Percentiles rank a stretch among this genome's conserved stretches.
phyloP scores from a whole-genome alignment of 2,113 vertebrate genomes.

The Tylochromis polylepis region DNA sequence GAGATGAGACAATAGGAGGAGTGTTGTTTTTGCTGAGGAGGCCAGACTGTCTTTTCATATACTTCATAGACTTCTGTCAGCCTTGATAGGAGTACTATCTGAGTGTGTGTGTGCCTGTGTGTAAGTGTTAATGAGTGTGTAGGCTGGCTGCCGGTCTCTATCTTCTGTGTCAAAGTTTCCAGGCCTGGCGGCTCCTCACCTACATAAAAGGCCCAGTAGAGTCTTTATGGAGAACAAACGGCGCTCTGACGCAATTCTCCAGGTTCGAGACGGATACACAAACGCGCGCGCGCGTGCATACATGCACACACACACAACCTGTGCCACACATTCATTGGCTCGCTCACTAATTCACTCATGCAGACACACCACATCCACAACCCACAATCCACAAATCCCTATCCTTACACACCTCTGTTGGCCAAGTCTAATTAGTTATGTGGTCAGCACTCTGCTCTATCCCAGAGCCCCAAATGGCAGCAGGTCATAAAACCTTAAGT shows the following conservation, averaged over 20 bases:
- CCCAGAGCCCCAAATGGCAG: slow-evolving; percentile 75
- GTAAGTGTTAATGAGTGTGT: slow-evolving; percentile 1
- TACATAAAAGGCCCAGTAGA: slow-evolving; percentile 73
- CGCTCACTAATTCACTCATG: slow-evolving; percentile 16
- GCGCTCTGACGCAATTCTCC: slow-evolving; percentile 63
- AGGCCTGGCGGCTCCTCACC: slow-evolving; percentile 61
- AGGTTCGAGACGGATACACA: slow-evolving; percentile 54
- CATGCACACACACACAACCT: not conserved
- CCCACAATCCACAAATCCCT: slow-evolving; percentile 56
- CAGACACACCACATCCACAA: slow-evolving; percentile 31
- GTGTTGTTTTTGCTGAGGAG: slow-evolving; percentile 48
- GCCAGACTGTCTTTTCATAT: slow-evolving; percentile 25
- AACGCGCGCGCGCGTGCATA: not conserved
- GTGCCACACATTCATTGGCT: slow-evolving; percentile 52
- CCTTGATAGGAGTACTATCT: slow-evolving; percentile 8
- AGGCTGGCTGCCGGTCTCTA: slow-evolving; percentile 15
- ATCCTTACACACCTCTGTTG: slow-evolving; percentile 48
- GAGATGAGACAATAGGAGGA: slow-evolving; percentile 36
- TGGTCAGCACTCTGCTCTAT: slow-evolving; percentile 64
- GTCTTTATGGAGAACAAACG: slow-evolving; percentile 75
- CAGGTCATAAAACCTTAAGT: slow-evolving; percentile 81
- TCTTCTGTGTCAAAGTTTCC: slow-evolving; percentile 72
- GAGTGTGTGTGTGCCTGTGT: slow-evolving; percentile 9
- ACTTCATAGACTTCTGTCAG: slow-evolving; percentile 8
- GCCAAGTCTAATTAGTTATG: slow-evolving; percentile 77